Evolutionary conservation across 2,797 vertebrate species (phyloP).

Genomic region (Crypturellus tataupa): DNA sequence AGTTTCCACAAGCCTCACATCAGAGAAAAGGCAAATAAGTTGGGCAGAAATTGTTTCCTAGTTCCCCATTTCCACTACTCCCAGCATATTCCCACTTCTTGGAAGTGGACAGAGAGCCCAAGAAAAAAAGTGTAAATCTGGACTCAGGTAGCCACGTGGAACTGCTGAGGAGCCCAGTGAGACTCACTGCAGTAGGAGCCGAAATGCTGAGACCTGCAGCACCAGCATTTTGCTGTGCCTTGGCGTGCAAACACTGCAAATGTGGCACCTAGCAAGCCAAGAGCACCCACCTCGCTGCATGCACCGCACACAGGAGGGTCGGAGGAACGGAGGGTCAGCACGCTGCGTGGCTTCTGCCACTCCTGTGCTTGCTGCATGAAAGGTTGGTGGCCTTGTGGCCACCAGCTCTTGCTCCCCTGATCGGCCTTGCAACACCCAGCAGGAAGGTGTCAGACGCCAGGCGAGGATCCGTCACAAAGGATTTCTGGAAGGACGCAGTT

Average conservation of each 20-base stretch:
- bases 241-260: accelerated
- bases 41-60: neutral
- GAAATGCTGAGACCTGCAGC: neutral
- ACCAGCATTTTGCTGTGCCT: neutral
- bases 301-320: accelerated
- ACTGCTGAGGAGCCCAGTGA: neutral
- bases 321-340: neutral
- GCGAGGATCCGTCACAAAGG: neutral
- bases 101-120: neutral
- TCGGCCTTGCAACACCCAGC: neutral
- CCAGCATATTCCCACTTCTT: neutral
- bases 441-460: neutral
- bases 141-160: neutral
- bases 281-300: too few relatives aligned
- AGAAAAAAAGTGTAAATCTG: neutral
- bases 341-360: neutral
- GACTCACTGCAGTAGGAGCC: neutral
- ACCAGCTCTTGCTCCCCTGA: neutral
- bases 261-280: accelerated
- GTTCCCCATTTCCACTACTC: neutral
- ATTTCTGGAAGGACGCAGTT: neutral
- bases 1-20: neutral
- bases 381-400: neutral
- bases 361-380: accelerated
- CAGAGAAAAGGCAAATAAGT: neutral